Evolutionary conservation across 2,113 vertebrate genomes (phyloP).

Genomic region (Semnopithecus entellus): DNA sequence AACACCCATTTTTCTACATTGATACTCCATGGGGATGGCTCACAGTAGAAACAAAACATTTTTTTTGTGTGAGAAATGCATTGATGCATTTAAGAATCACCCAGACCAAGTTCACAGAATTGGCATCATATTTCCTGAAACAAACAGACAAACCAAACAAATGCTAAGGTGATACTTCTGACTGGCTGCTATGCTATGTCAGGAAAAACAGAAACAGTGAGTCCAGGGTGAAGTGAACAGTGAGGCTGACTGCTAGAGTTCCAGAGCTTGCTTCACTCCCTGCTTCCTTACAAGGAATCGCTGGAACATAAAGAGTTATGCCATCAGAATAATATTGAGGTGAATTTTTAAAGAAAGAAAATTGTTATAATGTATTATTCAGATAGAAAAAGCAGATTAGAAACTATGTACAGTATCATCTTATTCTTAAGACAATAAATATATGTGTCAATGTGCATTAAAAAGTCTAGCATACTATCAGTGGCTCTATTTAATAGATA

Average conservation of each 20-base stretch:
- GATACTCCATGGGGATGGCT: not conserved
- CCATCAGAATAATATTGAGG: not conserved
- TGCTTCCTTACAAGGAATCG: not conserved
- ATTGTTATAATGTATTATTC: not conserved
- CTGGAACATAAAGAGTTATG: not conserved
- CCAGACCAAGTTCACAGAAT: not conserved
- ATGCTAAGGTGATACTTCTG: not conserved
- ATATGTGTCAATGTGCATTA: not conserved
- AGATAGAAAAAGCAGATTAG: not conserved
- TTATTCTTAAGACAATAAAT: not conserved
- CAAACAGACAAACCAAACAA: not conserved
- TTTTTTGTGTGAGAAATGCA: not conserved
- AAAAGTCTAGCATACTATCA: not conserved
- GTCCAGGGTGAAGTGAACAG: not conserved
- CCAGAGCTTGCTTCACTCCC: not conserved
- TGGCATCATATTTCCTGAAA: not conserved
- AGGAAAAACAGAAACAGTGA: not conserved
- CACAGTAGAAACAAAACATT: not conserved
- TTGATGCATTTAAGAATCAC: not conserved
- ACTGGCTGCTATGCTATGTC: not conserved
- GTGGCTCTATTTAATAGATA: not conserved
- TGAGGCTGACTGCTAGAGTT: not conserved
- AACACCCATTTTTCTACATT: not conserved
- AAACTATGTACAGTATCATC: not conserved
- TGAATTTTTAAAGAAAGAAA: slow-evolving; percentile 23